These are phyloP conservation scores for Hemibagrus wyckioides DNA, from an alignment of 2,113 vertebrate genomes.

Conservation along the genomic window DNA sequence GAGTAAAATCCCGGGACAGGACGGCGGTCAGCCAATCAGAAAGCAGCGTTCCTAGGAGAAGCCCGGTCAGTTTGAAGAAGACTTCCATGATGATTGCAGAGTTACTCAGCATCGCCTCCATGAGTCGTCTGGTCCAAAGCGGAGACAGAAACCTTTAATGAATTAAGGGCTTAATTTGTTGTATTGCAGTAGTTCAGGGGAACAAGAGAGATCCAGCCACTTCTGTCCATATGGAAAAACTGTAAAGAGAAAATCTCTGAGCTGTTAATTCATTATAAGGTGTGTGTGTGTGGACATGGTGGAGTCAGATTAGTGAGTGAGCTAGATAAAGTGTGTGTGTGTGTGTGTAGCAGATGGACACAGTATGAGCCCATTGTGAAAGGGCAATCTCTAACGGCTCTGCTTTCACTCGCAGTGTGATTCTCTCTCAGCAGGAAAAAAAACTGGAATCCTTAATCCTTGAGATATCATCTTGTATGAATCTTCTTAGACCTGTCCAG, in stretches of 20 bases:
- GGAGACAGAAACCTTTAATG: not conserved
- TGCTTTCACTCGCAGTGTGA: not conserved
- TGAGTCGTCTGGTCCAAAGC: not conserved
- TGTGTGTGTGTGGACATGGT: not conserved
- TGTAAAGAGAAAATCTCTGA: not conserved
- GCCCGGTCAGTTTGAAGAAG: not conserved
- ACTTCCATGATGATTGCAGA: not conserved
- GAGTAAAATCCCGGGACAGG: not conserved
- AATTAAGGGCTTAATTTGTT: not conserved
- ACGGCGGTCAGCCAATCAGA: not conserved
- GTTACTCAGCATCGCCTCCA: not conserved
- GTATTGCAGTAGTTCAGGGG: too few relatives aligned
- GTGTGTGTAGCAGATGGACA: not conserved
- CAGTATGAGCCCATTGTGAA: not conserved
- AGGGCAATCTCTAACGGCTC: not conserved
- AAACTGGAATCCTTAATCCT: not conserved
- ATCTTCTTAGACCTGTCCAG: too few relatives aligned
- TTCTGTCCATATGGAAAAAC: not conserved
- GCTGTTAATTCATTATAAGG: not conserved
- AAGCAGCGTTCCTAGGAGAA: not conserved
- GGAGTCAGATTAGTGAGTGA: too few relatives aligned
- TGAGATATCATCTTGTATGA: not conserved
- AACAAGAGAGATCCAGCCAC: too few relatives aligned
- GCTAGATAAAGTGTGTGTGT: not conserved
- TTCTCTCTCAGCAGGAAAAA: not conserved